Conservation (phyloP, 2,888 invertebrate genomes). For the Molorchus minor region DNA sequence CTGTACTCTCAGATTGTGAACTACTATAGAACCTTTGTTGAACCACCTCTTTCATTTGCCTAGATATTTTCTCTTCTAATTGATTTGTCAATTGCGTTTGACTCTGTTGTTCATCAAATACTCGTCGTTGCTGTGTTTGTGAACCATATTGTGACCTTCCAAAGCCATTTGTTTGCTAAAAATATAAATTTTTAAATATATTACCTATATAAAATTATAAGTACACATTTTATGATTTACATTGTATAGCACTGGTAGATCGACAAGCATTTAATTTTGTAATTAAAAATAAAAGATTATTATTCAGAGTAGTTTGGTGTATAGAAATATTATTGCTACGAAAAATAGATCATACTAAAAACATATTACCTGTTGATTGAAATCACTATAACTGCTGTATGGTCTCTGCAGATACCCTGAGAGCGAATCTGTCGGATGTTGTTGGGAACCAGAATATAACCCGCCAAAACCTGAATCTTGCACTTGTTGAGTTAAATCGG, state of each 20-base stretch:
- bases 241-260: not conserved
- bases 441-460: constrained; percentile 18
- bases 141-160: constrained; percentile 31
- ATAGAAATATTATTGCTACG: not conserved
- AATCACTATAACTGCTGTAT: not conserved
- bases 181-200: not conserved
- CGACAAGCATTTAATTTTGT: not conserved
- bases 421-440: not conserved
- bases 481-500: constrained; percentile 43
- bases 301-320: not conserved
- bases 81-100: constrained; percentile 28
- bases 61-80: constrained; percentile 25
- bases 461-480: constrained; percentile 21
- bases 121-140: constrained; percentile 18
- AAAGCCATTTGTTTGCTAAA: not conserved
- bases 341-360: not conserved
- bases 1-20: too few species aligned
- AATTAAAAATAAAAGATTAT: not conserved
- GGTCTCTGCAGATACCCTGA: not conserved
- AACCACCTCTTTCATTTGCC: constrained; percentile 15
- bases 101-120: constrained; percentile 28
- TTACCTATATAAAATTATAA: not conserved
- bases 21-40: not conserved
- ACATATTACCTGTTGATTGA: not conserved
- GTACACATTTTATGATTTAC: not conserved